Conservation (phyloP, 2,888 invertebrate genomes). For the Lingula anatina region DNA sequence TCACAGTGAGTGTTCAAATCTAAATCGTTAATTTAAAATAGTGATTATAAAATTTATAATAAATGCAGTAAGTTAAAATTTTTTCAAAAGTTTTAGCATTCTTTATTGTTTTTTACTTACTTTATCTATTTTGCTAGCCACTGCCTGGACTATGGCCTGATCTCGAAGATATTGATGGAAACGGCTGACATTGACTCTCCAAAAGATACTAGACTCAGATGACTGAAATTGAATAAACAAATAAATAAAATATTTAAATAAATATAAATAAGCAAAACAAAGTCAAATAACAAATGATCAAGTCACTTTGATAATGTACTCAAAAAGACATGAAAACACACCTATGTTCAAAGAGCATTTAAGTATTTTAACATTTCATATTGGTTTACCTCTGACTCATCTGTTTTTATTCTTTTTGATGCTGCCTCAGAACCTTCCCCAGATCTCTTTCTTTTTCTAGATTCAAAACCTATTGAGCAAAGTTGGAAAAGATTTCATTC, state of each 20-base stretch:
- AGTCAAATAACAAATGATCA: background rate
- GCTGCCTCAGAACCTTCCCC: slow-evolving; percentile 15
- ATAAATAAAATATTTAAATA: background rate
- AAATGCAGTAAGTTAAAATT: too few species aligned
- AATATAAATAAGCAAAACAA: background rate
- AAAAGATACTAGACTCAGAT: slow-evolving; percentile 52
- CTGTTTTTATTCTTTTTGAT: slow-evolving; percentile 20
- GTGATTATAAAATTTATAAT: too few species aligned
- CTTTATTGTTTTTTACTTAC: slow-evolving; percentile 28
- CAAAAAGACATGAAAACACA: background rate
- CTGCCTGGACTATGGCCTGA: slow-evolving; percentile 46
- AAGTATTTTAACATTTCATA: background rate
- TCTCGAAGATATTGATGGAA: slow-evolving; percentile 71
- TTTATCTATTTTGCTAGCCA: slow-evolving; percentile 36
- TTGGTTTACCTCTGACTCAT: slow-evolving; percentile 2
- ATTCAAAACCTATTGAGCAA: background rate
- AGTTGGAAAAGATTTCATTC: too few species aligned
- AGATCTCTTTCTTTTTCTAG: slow-evolving; percentile 19
- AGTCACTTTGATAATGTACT: background rate
- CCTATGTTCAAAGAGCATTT: background rate
- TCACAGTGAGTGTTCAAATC: too few species aligned
- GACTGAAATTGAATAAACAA: background rate
- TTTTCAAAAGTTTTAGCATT: too few species aligned
- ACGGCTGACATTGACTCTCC: slow-evolving; percentile 78
- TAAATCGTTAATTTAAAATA: too few species aligned